Conservation (phyloP, 2,888 invertebrate species). For the Cryptus armator region DNA sequence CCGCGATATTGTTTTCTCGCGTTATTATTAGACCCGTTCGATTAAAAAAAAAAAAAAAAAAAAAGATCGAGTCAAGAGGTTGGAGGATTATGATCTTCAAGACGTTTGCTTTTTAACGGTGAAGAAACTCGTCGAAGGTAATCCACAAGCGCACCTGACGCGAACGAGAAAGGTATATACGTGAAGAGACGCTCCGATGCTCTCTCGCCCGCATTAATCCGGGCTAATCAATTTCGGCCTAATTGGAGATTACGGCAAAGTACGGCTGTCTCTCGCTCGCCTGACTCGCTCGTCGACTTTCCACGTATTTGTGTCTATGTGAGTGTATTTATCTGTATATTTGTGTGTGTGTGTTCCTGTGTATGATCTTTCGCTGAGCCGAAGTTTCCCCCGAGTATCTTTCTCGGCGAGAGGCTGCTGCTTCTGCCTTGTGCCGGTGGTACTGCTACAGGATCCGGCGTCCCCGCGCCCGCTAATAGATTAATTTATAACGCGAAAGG, state of each 20-base stretch:
- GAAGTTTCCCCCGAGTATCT: slow-evolving; percentile 7
- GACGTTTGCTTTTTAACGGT: slow-evolving; percentile 1
- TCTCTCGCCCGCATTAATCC: slow-evolving; percentile 77
- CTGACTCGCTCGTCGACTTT: slow-evolving; percentile 29
- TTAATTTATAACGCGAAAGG: slow-evolving; percentile 84
- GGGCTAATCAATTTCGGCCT: slow-evolving; percentile 83
- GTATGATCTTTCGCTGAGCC: slow-evolving; percentile 12
- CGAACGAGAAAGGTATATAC: slow-evolving; percentile 46
- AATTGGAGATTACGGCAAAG: slow-evolving; percentile 83
- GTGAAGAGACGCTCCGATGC: slow-evolving; percentile 46
- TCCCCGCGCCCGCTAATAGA: slow-evolving; percentile 81
- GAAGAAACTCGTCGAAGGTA: slow-evolving; percentile 26
- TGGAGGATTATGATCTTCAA: neutral
- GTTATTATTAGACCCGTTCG: slow-evolving; percentile 4
- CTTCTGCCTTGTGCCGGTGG: slow-evolving; percentile 7
- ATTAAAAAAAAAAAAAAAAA: slow-evolving; percentile 4
- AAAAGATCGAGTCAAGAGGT: neutral
- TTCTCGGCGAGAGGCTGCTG: slow-evolving; percentile 42
- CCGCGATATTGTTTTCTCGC: neutral
- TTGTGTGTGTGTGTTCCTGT: neutral
- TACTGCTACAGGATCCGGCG: slow-evolving; percentile 62
- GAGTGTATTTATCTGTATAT: neutral
- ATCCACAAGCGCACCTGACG: slow-evolving; percentile 44
- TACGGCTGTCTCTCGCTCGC: slow-evolving; percentile 63
- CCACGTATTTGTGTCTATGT: neutral